These are phyloP conservation scores for Isaurus tuberculatus DNA, from an alignment of 92 coral and sea anemone species.

Conservation along the genomic window DNA sequence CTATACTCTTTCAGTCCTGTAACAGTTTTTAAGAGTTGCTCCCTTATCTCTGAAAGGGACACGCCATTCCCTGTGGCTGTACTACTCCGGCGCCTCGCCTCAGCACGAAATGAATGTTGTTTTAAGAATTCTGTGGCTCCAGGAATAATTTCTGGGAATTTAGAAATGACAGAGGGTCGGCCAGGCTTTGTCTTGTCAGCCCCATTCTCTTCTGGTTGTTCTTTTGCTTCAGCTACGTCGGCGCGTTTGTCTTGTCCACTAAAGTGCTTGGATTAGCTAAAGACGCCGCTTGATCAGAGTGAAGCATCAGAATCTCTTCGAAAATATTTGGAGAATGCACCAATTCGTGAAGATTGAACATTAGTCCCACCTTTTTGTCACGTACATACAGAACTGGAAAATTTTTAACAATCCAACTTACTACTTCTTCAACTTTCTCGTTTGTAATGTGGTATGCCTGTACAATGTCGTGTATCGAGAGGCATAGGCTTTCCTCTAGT, in stretches of 20 bases:
- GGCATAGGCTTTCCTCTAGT: background rate
- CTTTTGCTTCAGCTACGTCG: too few relatives aligned
- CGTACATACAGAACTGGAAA: background rate
- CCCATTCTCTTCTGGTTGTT: background rate
- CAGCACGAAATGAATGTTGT: conserved; percentile 42
- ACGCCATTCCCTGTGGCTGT: conserved; percentile 55
- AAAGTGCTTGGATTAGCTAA: background rate
- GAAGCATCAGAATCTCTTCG: background rate
- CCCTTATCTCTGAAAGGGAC: conserved; percentile 29
- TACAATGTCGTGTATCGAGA: background rate
- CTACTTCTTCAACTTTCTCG: background rate
- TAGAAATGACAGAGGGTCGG: background rate
- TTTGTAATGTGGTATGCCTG: background rate
- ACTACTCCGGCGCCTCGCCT: conserved; percentile 38
- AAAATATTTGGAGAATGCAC: background rate
- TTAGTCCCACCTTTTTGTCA: background rate
- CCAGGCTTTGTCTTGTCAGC: background rate
- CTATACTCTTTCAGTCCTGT: conserved; percentile 36
- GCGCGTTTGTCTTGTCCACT: too few relatives aligned
- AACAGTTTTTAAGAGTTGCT: conserved; percentile 46
- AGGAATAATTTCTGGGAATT: conserved; percentile 37
- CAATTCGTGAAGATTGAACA: background rate
- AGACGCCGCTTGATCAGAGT: background rate
- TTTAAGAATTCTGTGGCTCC: conserved; percentile 48
- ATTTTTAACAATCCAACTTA: background rate